Evolutionary conservation across 2,113 vertebrate genomes (phyloP).

Genomic region (Rhadina sibilatrix): DNA sequence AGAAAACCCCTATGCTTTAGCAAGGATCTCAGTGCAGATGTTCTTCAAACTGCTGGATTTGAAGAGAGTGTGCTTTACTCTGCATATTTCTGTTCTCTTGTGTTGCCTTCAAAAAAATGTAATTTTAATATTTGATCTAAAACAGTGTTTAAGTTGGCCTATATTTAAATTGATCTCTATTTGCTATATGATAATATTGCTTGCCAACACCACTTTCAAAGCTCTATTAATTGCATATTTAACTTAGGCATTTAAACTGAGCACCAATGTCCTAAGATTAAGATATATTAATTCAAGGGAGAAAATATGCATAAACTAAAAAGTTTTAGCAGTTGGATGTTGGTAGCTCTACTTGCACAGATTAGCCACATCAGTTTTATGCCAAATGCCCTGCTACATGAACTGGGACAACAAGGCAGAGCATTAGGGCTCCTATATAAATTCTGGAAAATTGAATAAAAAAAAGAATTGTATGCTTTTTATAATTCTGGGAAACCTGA

Average conservation of each 20-base stretch:
- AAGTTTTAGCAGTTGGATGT: not conserved
- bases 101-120: not conserved
- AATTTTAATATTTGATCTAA: not conserved
- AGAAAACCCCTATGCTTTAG: not conserved
- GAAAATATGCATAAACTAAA: not conserved
- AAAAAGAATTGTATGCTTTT: not conserved
- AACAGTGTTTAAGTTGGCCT: not conserved
- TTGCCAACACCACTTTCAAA: not conserved
- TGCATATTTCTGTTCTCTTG: not conserved
- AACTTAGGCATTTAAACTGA: not conserved
- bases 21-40: not conserved
- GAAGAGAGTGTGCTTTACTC: not conserved
- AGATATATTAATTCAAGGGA: not conserved
- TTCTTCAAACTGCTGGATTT: not conserved
- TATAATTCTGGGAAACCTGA: not conserved
- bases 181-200: not conserved
- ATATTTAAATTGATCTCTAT: not conserved
- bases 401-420: not conserved
- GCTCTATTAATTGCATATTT: not conserved
- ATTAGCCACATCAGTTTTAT: not conserved
- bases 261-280: not conserved
- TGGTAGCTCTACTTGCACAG: not conserved
- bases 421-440: not conserved
- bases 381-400: not conserved
- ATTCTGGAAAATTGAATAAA: not conserved